Evolutionary conservation across 2,888 invertebrate genomes (phyloP), one percentile per base, ranked within the genome.

Genomic region (Latrodectus hesperus): DNA sequence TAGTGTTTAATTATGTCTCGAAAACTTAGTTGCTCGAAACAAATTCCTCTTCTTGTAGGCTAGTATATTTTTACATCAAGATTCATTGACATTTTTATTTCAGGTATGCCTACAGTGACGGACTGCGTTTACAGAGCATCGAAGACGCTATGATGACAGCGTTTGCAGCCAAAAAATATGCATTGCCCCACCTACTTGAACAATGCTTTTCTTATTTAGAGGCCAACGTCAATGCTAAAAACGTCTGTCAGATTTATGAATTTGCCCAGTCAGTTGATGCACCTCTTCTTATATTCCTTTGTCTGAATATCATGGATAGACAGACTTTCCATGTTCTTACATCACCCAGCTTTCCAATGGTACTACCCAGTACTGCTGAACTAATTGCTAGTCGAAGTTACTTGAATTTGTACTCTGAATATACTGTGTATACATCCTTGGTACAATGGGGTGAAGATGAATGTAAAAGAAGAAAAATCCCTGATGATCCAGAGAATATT

Each of bases 81-180:
- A 16, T 64, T 14, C 4, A n/a, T 5, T 64, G 4, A 68, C 0
- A 6, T 22, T 65, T 60, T 76, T 22, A 9, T 70, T 67, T 8
- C 83, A 89, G 90, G 55, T 90, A 90, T 81, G 90, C 90, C 11
- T 90, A 90, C 89, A 90, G 90, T 53, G 90, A 90, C 76, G 89
- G 90, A 11, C 77, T 90, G n/a, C 90, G 90, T 14, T 84, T 90
- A 14, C 90, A 90, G 60, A 90, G 90, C 14, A 90, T 90, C 16
- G 90, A 90, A 73, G 90, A 90, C 78, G 90, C 90, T 26, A 90
- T 90, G 90, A 86, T 90, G 80, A 90, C 90, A 16, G 90, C 90
- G 10, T 90, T 90, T 74, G 90, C 90, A 1, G 90, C 90, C 77
- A 90, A 90, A 80, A 90, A 90, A 60, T 90, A 90, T 86, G 88